A percentile compares a stretch with the other conserved stretches of the same genome.
phyloP scores from a whole-genome alignment of 1,140 invertebrate genomes.

The Anagrus nilaparvatae region DNA sequence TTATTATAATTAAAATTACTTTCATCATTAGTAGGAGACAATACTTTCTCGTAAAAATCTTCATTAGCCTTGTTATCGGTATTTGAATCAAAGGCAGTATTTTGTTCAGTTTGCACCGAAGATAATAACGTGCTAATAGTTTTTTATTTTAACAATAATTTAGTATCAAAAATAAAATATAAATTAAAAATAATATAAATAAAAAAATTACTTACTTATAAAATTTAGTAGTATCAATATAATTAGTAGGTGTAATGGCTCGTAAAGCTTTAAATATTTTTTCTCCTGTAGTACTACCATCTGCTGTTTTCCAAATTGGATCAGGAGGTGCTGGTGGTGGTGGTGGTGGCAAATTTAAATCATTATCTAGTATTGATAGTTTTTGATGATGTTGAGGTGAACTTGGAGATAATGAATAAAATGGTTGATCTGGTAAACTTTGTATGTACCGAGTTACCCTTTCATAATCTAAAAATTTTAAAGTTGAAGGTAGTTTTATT shows the following conservation, averaged over 20 bases:
- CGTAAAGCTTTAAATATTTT: constrained; percentile 37
- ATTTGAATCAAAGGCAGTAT: constrained; percentile 25
- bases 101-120: constrained; percentile 32
- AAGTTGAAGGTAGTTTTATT: no score
- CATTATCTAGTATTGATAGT: no score
- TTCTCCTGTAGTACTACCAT: constrained; percentile 36
- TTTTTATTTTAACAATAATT: no score
- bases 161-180: background rate
- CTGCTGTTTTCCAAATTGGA: constrained; percentile 19
- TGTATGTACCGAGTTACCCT: constrained; percentile 36
- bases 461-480: no score
- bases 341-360: constrained; percentile 20
- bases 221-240: constrained; percentile 39
- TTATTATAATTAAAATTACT: no score
- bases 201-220: constrained; percentile 30
- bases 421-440: constrained; percentile 32
- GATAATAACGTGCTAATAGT: constrained; percentile 33
- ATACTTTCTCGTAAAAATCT: no score
- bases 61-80: no score
- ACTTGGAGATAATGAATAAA: background rate
- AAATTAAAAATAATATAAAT: background rate
- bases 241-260: constrained; percentile 35
- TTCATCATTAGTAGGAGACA: no score
- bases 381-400: background rate
- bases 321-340: constrained; percentile 34